Conservation (phyloP, 2,888 invertebrate species). For the Netelia virgata region DNA sequence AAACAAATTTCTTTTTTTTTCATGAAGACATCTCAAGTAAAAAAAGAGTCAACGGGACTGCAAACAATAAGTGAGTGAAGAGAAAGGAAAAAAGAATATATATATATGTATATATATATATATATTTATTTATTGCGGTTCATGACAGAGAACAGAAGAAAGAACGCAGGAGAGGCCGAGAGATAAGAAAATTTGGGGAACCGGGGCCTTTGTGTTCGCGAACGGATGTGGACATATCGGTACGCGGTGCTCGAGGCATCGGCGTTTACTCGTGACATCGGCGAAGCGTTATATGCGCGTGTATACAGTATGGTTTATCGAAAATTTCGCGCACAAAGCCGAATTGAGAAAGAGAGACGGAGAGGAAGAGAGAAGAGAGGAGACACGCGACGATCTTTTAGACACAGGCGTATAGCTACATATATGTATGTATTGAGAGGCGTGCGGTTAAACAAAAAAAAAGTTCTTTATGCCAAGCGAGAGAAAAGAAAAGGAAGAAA, state of each 20-base stretch:
- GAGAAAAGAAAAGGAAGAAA: conserved; percentile 53
- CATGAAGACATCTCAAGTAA: too few relatives aligned
- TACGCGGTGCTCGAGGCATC: conserved; percentile 50
- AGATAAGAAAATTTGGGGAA: conserved; percentile 25
- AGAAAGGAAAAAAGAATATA: too few relatives aligned
- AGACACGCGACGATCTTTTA: conserved; percentile 69
- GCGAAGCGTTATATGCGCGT: conserved; percentile 39
- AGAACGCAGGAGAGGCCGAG: neutral
- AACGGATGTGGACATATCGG: conserved; percentile 74
- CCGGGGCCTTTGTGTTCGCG: conserved; percentile 44
- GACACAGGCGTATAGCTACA: conserved; percentile 10
- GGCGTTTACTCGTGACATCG: conserved; percentile 52
- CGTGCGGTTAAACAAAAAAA: conserved; percentile 42
- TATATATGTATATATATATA: neutral
- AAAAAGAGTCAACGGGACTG: too few relatives aligned
- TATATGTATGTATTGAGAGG: neutral
- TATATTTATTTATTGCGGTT: too few relatives aligned
- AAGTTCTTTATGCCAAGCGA: conserved; percentile 55
- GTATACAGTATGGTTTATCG: conserved; percentile 65
- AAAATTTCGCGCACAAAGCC: conserved; percentile 71
- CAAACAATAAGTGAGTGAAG: too few relatives aligned
- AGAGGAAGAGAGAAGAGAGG: conserved; percentile 19
- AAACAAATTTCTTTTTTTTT: too few relatives aligned
- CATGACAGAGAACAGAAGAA: too few relatives aligned
- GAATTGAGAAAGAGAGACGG: conserved; percentile 20